Base-by-base conservation (phyloP, 1,140 invertebrate genomes). In the Philaenus spumarius region DNA sequence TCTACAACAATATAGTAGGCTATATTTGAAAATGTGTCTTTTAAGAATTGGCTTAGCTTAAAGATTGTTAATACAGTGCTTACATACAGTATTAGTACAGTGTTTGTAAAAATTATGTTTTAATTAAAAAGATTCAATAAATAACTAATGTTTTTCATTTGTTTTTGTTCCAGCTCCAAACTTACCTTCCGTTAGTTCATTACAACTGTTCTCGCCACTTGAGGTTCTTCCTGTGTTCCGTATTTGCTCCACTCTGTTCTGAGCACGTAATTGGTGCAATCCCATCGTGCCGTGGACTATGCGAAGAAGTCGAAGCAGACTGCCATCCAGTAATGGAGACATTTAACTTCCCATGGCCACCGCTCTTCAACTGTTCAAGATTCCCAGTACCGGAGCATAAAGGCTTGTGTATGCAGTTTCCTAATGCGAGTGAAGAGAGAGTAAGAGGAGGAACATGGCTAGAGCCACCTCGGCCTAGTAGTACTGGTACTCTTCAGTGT, bases 191-290 rank as follows among this genome's bases (percentile, higher is more conserved):
- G 0, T 77, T 97, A 23, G 90, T 98, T 55, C 87, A 95, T 69
- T 96, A 93, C 73, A 90, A 92, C 30, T 97, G 95, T 74, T 93
- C 84, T 48, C 83, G 85, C 1, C 89, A 95, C 69, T 73, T 98
- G 45, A 86, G 89, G 67, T 82, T 97, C 66, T 96, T 98, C 76
- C 75, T 98, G 50, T 98, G 95, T 74, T 87, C 91, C 15, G 91
- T 94, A 11, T 95, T 95, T 70, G 88, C 92, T 30, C 95, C 95
- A n/a, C 95, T 97, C 92, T 98, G 95, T 75, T 95, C 93, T 3
- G 89, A 93, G 67, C 93, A 95, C 72, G 90, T 95, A 23, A 71
- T 87, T n/a, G 79, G 87, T 43, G 90, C 92, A 0, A 95, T 98
- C 40, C 93, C 93, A n/a, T 93, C 93, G 0, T 98, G 95, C 71